Evolutionary conservation across 2,797 vertebrate genomes (phyloP), one percentile per base, ranked within the genome.

Genomic region (Euphonia xanthogaster): DNA sequence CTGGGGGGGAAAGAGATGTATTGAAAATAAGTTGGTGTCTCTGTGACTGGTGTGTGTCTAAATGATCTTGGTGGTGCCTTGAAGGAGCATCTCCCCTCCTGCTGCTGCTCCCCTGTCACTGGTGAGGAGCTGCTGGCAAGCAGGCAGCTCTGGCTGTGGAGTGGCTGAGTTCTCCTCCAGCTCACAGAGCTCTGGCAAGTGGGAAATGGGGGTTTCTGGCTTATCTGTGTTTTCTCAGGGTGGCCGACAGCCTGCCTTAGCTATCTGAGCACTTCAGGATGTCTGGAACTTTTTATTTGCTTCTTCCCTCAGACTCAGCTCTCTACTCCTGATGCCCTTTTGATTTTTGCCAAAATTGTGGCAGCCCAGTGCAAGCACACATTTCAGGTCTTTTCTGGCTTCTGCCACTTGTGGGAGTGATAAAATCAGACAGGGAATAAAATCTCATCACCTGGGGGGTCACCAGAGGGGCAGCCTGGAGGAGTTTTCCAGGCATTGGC

Each of bases 221-320:
- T 93, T 90, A 84, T 94, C 92, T 90, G 39, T 90, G 55, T 79
- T 96, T 96, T 62, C 67, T 91, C 94, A 94, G 90, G 77, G 89
- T 91, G 89, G 61, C 71, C 5, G 2, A 70, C 65, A 89, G 87
- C 51, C 76, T 94, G 73, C 67, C 71, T 93, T 71, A 50, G 31
- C 51, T 2, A 7, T 76, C 80, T 74, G 86, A 94, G 92, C 65
- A 37, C 78, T 94, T 88, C 47, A 79, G 88, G 83, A 79, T 85
- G 86, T 81, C 96, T 94, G 91, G 61, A 85, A 55, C 48, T 60
- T 74, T 83, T 86, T 58, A 53, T 37, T 42, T 47, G 9, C 42
- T 66, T 3, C 76, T 87, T 61, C 47, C 61, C 47, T 81, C 1
- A 0, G 30, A 79, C 67, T 48, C 63, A 57, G 62, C 9, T 81